phyloP scores from a whole-genome alignment of 1,140 invertebrate species.

The Paracyclopina nana region DNA sequence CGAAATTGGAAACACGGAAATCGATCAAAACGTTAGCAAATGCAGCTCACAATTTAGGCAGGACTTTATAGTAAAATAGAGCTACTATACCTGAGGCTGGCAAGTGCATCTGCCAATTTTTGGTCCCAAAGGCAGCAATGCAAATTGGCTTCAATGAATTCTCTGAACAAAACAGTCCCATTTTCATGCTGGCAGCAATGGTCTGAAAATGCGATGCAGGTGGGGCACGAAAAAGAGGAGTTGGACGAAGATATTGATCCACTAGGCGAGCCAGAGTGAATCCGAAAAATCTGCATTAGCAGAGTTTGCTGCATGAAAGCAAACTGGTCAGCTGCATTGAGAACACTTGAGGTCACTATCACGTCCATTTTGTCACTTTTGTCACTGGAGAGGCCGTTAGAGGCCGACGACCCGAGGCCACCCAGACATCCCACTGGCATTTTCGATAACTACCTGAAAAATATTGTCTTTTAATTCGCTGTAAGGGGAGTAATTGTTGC shows the following conservation, averaged over 20 bases:
- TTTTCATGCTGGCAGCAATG: slow-evolving; percentile 3
- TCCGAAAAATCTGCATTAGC: neutral
- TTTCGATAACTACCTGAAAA: too few species aligned
- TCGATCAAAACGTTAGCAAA: too few species aligned
- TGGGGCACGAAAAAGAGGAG: neutral
- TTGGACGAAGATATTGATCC: neutral
- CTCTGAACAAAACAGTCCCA: neutral
- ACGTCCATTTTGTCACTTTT: too few species aligned
- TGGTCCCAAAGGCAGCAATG: neutral
- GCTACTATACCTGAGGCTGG: neutral
- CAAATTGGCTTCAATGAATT: slow-evolving; percentile 2
- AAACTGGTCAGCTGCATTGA: slow-evolving; percentile 3
- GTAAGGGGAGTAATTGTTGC: too few species aligned
- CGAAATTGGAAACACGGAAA: too few species aligned
- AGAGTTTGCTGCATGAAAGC: slow-evolving; percentile 9
- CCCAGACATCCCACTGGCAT: slow-evolving; percentile 4
- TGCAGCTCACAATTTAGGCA: too few species aligned
- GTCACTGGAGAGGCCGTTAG: neutral
- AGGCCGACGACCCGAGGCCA: neutral
- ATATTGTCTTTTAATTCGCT: too few species aligned
- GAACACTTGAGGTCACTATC: neutral
- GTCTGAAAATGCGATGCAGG: slow-evolving; percentile 2
- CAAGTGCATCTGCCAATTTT: neutral
- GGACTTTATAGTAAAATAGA: too few species aligned
- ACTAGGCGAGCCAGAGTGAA: neutral